Base-by-base conservation (phyloP, 2,888 invertebrate species). In the Toxonevra muliebris region DNA sequence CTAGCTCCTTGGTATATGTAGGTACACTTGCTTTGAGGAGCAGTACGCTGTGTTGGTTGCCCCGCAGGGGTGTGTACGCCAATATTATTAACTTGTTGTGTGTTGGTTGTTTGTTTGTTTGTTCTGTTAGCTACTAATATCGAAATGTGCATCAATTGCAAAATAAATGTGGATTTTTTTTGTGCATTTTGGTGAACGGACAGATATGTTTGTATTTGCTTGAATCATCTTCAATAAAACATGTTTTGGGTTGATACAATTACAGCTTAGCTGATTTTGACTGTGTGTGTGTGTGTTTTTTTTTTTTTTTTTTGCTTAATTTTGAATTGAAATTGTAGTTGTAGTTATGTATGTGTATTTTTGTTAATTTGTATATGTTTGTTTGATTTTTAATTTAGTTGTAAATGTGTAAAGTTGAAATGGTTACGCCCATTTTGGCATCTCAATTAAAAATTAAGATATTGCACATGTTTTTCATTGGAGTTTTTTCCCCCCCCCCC, bases 321-420 rank as follows among this genome's bases (percentile, higher is more conserved):
- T 4, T 4, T 48, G n/a, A 48, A 48, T 48, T 7, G 11, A 48
- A 48, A 48, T 48, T 48, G 48, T 5, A 30, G 30, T 30, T 4
- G 30, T 30, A 7, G 8, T 15, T 15, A 48, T 11, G 8, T 15
- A 41, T 0, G 7, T 7, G 7, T 45, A 58, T 19, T 48, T 40
- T 41, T 17, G 7, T 17, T 15, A 20, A 9, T 4, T 30, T 55
- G 19, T 42, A 43, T 43, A 17, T 13, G 45, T 30, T 30, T 30
- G 30, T 30, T 30, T 30, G 66, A 53, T 71, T 79, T 80, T 78
- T 76, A 80, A 80, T 80, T 81, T 80, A 80, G 80, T 81, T 82
- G 82, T 82, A 82, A 82, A 80, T 80, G 80, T 82, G 82, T 81
- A 81, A 81, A 81, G 77, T 78, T 76, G 76, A 77, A 76, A 70